Evolutionary conservation across 2,797 vertebrate species (phyloP).

Genomic region (Cephalopachus bancanus): DNA sequence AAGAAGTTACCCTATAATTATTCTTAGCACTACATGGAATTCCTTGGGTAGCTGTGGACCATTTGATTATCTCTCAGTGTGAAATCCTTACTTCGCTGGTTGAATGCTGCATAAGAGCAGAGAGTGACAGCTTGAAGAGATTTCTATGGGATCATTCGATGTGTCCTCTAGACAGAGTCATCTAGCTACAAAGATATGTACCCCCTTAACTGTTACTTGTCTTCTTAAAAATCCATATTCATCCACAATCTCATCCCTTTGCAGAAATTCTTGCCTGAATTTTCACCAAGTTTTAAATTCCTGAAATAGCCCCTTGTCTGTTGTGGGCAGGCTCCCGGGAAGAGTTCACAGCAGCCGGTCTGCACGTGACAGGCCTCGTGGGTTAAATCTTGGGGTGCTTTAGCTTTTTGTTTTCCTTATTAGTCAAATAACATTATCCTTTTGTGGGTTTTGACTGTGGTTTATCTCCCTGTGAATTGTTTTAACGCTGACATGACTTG

Average conservation of each 20-base stretch:
- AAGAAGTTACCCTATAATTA: constrained; percentile 66
- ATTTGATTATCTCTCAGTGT: constrained; percentile 57
- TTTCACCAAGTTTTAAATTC: constrained; percentile 49
- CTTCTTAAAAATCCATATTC: neutral
- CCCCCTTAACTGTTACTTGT: neutral
- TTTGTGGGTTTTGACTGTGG: constrained; percentile 44
- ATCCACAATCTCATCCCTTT: neutral
- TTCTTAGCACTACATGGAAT: constrained; percentile 57
- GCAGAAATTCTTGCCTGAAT: constrained; percentile 37
- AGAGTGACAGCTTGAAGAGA: constrained; percentile 8
- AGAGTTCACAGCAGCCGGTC: neutral
- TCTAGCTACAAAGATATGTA: neutral
- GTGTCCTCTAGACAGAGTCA: constrained; percentile 42
- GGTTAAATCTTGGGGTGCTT: constrained; percentile 25
- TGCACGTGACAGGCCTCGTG: neutral
- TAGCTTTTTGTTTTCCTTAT: constrained; percentile 49
- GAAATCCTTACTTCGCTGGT: constrained; percentile 31
- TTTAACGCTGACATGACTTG: constrained; percentile 41
- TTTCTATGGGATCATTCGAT: neutral
- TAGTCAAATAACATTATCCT: constrained; percentile 40
- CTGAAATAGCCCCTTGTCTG: constrained; percentile 34
- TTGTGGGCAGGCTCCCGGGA: neutral
- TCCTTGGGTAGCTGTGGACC: constrained; percentile 51
- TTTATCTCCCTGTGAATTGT: constrained; percentile 40
- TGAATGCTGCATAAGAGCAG: constrained; percentile 61